Conservation (phyloP, 2,797 vertebrate species). For the Megalops cyprinoides region DNA sequence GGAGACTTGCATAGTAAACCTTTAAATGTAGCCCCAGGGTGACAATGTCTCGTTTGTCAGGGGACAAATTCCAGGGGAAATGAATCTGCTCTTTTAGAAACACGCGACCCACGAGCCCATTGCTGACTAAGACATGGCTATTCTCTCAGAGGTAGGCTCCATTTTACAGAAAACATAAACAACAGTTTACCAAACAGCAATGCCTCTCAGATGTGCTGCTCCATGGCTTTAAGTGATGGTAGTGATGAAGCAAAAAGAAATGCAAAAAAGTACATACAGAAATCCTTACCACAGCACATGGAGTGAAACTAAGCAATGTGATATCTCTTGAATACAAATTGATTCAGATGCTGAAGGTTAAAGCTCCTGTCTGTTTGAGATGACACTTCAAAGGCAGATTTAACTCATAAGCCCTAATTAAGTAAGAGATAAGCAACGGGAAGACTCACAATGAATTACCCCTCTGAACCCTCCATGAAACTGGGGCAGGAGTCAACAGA, state of each 20-base stretch:
- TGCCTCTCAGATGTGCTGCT: neutral
- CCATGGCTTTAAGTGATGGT: neutral
- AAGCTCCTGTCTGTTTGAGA: conserved; percentile 59
- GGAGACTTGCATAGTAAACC: neutral
- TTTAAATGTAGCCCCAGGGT: neutral
- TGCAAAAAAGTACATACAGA: neutral
- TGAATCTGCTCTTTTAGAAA: neutral
- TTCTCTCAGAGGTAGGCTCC: neutral
- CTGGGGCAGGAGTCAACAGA: neutral
- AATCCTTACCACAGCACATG: conserved; percentile 33
- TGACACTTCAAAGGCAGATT: conserved; percentile 71
- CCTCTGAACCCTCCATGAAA: neutral
- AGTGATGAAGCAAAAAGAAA: neutral
- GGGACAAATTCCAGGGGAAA: conserved; percentile 17
- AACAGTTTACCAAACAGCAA: conserved; percentile 11
- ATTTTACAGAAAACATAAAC: neutral
- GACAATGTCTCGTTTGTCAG: conserved; percentile 20
- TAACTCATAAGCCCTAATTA: conserved; percentile 65
- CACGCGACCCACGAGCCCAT: neutral
- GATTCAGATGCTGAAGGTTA: conserved; percentile 44
- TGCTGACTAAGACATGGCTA: neutral
- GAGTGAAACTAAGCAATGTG: conserved; percentile 39
- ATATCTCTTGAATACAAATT: conserved; percentile 53
- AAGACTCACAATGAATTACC: conserved; percentile 53
- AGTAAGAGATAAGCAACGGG: conserved; percentile 58